These are phyloP conservation scores for Callitettix versicolor DNA, from an alignment of 1,140 invertebrate genomes.

Conservation along the genomic window DNA sequence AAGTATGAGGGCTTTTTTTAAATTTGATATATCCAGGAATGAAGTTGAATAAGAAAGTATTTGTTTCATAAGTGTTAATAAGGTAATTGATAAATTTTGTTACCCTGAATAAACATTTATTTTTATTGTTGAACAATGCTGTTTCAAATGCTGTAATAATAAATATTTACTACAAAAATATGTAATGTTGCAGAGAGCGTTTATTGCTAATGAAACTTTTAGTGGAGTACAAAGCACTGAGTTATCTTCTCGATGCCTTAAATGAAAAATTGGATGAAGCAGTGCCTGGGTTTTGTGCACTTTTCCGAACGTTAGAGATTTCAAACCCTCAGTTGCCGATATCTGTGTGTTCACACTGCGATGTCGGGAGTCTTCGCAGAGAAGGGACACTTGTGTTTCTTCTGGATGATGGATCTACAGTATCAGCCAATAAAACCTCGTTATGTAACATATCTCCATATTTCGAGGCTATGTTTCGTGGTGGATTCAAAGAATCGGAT, in stretches of 20 bases:
- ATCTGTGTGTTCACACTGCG: constrained; percentile 15
- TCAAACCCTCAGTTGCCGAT: constrained; percentile 11
- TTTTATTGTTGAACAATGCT: too few relatives aligned
- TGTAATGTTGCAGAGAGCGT: constrained; percentile 21
- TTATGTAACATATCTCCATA: constrained; percentile 49
- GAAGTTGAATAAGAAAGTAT: too few relatives aligned
- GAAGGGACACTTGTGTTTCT: constrained; percentile 41
- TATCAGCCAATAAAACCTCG: constrained; percentile 45
- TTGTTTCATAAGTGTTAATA: too few relatives aligned
- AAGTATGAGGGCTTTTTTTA: too few relatives aligned
- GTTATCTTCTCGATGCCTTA: constrained; percentile 13
- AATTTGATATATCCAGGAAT: too few relatives aligned
- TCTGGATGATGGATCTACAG: constrained; percentile 47
- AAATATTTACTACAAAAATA: too few relatives aligned
- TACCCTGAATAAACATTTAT: too few relatives aligned
- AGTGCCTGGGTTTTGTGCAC: constrained; percentile 14
- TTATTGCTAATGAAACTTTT: constrained; percentile 16
- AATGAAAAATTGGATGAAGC: constrained; percentile 12
- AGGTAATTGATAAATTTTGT: too few relatives aligned
- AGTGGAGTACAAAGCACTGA: constrained; percentile 11
- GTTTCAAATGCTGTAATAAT: too few relatives aligned
- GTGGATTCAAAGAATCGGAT: constrained; percentile 50
- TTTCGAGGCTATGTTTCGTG: constrained; percentile 52
- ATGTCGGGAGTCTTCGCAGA: constrained; percentile 24
- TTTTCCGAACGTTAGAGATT: constrained; percentile 19